Percentiles rank a stretch among this genome's conserved stretches.
Evolutionary conservation across 2,113 vertebrate species (phyloP).

Genomic region (Elachura formosa): DNA sequence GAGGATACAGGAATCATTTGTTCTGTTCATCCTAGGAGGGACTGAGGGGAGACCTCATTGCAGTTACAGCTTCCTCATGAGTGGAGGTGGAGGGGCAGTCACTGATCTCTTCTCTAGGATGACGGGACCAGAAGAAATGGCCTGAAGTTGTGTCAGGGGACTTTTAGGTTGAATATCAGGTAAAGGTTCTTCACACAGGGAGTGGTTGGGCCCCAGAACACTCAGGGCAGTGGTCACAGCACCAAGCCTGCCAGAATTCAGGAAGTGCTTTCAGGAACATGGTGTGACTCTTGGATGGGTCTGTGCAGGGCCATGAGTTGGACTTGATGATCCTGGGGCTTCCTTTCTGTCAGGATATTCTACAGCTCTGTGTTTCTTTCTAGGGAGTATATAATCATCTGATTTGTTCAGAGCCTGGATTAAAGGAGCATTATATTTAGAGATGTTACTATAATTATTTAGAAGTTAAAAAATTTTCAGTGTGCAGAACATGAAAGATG

Average conservation of each 20-base stretch:
- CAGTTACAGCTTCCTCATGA: rapidly evolving
- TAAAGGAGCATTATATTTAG: not conserved
- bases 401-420: not conserved
- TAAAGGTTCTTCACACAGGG: not conserved
- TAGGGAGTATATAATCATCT: not conserved
- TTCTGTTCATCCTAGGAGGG: not conserved
- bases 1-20: too few relatives aligned
- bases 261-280: rapidly evolving
- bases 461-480: not conserved
- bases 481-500: not conserved
- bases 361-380: not conserved
- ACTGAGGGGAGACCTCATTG: not conserved
- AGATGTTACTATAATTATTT: not conserved
- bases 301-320: rapidly evolving
- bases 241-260: not conserved
- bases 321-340: not conserved
- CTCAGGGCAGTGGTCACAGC: not conserved
- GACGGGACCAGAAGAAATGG: rapidly evolving
- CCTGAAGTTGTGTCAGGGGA: not conserved
- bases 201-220: rapidly evolving
- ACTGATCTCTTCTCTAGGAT: not conserved
- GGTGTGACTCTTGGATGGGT: not conserved
- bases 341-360: not conserved
- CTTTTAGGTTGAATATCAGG: not conserved
- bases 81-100: rapidly evolving